Evolutionary conservation across 2,888 invertebrate species (phyloP).

Genomic region (Mythimna ferrago): DNA sequence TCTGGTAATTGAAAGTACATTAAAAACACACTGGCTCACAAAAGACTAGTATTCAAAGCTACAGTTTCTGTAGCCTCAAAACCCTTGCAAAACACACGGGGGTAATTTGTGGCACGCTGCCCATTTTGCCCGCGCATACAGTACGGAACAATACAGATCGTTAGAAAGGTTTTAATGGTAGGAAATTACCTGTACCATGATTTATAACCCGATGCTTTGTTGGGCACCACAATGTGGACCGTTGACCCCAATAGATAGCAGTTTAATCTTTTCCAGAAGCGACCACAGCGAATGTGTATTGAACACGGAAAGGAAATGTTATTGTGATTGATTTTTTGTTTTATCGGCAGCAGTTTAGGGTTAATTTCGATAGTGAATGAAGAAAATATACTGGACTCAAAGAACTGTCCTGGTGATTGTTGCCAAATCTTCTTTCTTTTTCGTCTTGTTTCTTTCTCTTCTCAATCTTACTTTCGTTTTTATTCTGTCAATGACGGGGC

Average conservation of each 20-base stretch:
- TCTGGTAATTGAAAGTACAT: neutral
- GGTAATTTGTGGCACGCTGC: conserved; percentile 59
- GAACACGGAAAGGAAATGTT: conserved; percentile 55
- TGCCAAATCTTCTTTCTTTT: no score
- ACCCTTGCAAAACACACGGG: conserved; percentile 52
- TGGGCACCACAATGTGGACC: conserved; percentile 72
- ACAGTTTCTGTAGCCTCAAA: conserved; percentile 32
- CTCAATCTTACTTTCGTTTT: no score
- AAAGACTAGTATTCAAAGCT: conserved; percentile 1
- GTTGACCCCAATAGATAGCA: conserved; percentile 82
- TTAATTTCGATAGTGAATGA: conserved; percentile 5
- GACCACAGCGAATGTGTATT: conserved; percentile 48
- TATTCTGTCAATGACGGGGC: no score
- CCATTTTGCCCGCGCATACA: conserved; percentile 68
- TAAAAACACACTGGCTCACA: conserved; percentile 2
- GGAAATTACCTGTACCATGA: conserved; percentile 86
- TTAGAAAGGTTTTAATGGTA: conserved; percentile 82
- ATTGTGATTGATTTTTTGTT: conserved; percentile 56
- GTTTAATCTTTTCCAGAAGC: conserved; percentile 75
- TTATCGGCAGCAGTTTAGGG: conserved; percentile 19
- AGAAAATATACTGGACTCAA: neutral
- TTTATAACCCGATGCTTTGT: conserved; percentile 80
- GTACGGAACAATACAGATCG: conserved; percentile 80
- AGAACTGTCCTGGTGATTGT: no score
- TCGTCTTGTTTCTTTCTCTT: no score